Evolutionary conservation across 2,888 invertebrate species (phyloP), one percentile per base, ranked within the genome.

Genomic region (Clunio marinus): DNA sequence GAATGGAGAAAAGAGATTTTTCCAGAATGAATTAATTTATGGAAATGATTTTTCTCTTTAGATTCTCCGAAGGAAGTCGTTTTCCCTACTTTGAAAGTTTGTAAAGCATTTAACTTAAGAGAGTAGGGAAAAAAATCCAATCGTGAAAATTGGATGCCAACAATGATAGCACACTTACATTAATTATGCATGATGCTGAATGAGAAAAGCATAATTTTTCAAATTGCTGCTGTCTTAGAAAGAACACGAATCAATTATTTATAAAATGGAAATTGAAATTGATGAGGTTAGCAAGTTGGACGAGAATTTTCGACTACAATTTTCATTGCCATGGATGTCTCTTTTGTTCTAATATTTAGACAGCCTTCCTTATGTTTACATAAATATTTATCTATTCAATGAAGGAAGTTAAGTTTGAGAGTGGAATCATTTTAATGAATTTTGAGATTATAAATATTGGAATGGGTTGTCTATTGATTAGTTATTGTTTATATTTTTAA

Each of bases 231-330:
- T 41, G 41, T 41, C 41, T 41, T 15, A 13, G 41, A 41, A 41
- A 41, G 41, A 41, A 41, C 41, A 41, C 41, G 41, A 41, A 41
- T 41, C 41, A 41, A 41, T 41, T 41, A 41, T 41, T 41, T 41
- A 41, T 41, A 41, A 41, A 41, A 41, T 41, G 41, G 41, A 41
- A 41, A 41, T 41, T 41, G 41, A 41, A 41, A 41, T 41, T 41
- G 41, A 41, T 41, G 41, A 41, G 41, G 41, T 41, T n/a, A 41
- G 41, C 41, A 41, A 41, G 41, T 41, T 15, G 41, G 10, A 41
- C 41, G 41, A 41, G 15, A 41, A 41, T 41, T 3, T 41, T 5
- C 41, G 41, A 15, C 41, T 41, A 2, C n/a, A 41, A n/a, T 41
- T 41, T 41, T n/a, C 41, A 15, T 41, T 41, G 10, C n/a, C n/a